These are phyloP conservation scores for Nephrotoma guestfalica DNA, from an alignment of 2,888 invertebrate species.

Conservation along the genomic window DNA sequence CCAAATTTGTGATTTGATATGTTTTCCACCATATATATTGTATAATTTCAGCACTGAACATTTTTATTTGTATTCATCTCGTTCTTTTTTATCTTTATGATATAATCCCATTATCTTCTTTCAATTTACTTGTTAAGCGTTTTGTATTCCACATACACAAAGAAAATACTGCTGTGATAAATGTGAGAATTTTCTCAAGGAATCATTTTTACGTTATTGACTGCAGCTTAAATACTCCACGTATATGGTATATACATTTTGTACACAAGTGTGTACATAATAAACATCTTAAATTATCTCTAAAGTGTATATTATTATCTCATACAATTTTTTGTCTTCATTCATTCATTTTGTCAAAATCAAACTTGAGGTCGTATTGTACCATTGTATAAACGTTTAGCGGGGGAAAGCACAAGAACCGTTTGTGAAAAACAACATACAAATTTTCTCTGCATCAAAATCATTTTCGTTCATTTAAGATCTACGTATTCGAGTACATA, in stretches of 20 bases:
- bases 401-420: background rate
- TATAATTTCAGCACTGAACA: background rate
- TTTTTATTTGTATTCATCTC: background rate
- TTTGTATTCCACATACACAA: background rate
- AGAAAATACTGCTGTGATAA: background rate
- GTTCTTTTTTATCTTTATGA: background rate
- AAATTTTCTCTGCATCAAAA: too few relatives aligned
- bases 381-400: background rate
- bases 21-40: too few relatives aligned
- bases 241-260: background rate
- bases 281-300: background rate
- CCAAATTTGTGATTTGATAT: too few relatives aligned
- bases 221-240: background rate
- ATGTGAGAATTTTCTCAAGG: background rate
- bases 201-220: background rate
- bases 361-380: background rate
- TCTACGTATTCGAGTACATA: background rate
- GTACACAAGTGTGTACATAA: background rate
- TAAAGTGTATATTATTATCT: background rate
- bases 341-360: background rate
- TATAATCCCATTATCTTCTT: background rate
- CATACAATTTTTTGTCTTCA: background rate
- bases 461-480: background rate
- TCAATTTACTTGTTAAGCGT: background rate
- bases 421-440: too few relatives aligned